Base-by-base conservation (phyloP, 2,888 invertebrate genomes). In the Bursaphelenchus okinawaensis region DNA sequence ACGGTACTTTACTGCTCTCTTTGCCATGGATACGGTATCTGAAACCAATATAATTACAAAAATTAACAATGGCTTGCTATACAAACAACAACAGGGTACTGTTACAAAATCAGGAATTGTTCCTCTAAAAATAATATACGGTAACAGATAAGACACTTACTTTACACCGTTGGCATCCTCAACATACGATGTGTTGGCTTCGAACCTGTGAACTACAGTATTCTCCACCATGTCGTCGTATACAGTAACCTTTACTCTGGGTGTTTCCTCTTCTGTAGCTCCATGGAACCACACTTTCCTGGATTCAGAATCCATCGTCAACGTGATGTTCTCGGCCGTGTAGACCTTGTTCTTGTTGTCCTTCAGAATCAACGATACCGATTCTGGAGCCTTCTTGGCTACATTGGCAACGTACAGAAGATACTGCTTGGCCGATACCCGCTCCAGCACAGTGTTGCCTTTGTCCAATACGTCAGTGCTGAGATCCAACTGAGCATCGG, bases 191-290 rank as follows among this genome's bases (percentile, higher is more conserved):
- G 70, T 65, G 20, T 62, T 60, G 6, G 68, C 71, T 0, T 23
- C n/a, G 31, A 72, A 75, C 29, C 66, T 62, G 58, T 57, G 52
- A 20, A 72, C 22, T 16, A 72, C 57, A 24, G 57, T 52, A 22
- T 68, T 72, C 31, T 62, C 57, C 4, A 71, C 66, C 16, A 69
- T 27, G 0, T 52, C 57, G 26, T 72, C 72, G 57, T 72, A 64
- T 2, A 75, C 62, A 12, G 23, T n/a, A n/a, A 70, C 2, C 9
- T 24, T 31, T 16, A 59, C 40, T n/a, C 60, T 31, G 2, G 60
- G 62, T 16, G 62, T 31, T 16, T 51, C 29, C 7, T 26, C 52
- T 19, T 68, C 69, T 9, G 52, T 62, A 3, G 50, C 26, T 24
- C 55, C 55, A 27, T 31, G 50, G 20, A 67, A 71, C 66, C 52